A percentile compares a stretch with the other conserved stretches of the same genome.
These are phyloP conservation scores for Elmis aenea DNA, from an alignment of 2,888 invertebrate species.

Conservation along the genomic window DNA sequence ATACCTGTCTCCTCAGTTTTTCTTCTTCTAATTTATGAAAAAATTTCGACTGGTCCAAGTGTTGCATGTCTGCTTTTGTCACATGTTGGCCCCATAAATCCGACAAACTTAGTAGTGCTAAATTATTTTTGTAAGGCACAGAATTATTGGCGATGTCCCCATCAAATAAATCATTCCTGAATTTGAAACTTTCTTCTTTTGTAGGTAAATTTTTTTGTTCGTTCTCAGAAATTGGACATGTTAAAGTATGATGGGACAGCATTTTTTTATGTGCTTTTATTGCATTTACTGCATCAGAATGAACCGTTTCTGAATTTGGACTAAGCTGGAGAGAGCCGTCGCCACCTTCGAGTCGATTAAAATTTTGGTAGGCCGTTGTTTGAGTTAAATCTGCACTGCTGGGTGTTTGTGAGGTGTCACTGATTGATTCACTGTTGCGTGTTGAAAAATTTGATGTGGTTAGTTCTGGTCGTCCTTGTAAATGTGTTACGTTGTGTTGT, in stretches of 20 bases:
- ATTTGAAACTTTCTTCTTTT: not conserved
- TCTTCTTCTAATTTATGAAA: slow-evolving; percentile 66
- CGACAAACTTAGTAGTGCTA: slow-evolving; percentile 52
- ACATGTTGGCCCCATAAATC: slow-evolving; percentile 57
- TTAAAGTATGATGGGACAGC: slow-evolving; percentile 12
- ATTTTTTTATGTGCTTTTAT: slow-evolving; percentile 31
- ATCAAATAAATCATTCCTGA: slow-evolving; percentile 3
- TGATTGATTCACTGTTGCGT: slow-evolving; percentile 7
- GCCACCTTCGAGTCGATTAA: slow-evolving; percentile 14
- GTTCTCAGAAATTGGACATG: slow-evolving; percentile 1
- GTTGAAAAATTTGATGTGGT: slow-evolving; percentile 6
- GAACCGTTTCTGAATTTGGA: slow-evolving; percentile 11
- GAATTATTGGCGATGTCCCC: slow-evolving; percentile 4
- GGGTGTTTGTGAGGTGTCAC: slow-evolving; percentile 8
- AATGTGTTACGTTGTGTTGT: too few species aligned
- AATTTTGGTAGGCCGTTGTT: slow-evolving; percentile 29
- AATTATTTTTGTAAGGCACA: slow-evolving; percentile 16
- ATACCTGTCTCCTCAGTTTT: slow-evolving; percentile 68
- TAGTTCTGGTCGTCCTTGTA: slow-evolving; percentile 1
- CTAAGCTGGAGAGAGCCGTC: slow-evolving; percentile 17
- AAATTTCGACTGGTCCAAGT: slow-evolving; percentile 14
- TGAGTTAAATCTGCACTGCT: slow-evolving; percentile 35
- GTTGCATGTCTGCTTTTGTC: slow-evolving; percentile 30
- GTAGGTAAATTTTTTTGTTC: not conserved
- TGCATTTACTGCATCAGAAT: slow-evolving; percentile 32